Conservation (phyloP, 2,113 vertebrate genomes). For the Catharus minimus region DNA sequence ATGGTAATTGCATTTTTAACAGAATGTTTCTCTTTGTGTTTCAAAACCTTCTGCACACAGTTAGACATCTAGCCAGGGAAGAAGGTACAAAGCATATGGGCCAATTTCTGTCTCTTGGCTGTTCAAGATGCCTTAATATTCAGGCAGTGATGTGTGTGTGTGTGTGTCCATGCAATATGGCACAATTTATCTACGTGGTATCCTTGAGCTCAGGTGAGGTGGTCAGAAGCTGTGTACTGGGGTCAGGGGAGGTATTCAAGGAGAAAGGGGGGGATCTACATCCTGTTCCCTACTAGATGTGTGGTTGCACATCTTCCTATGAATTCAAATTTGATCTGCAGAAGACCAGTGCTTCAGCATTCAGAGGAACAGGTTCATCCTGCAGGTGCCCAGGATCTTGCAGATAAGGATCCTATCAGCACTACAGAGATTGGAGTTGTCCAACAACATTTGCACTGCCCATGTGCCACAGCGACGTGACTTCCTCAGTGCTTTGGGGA, state of each 20-base stretch:
- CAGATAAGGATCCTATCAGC: background rate
- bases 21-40: slow-evolving; percentile 74
- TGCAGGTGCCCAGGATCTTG: background rate
- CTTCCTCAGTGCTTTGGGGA: background rate
- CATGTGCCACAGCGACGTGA: fast-evolving
- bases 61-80: slow-evolving; percentile 72
- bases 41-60: slow-evolving; percentile 72
- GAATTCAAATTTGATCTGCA: background rate
- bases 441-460: background rate
- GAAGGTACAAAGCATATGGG: slow-evolving; percentile 73
- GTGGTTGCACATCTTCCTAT: background rate
- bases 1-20: slow-evolving; percentile 72
- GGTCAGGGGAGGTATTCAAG: background rate
- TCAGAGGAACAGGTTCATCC: background rate
- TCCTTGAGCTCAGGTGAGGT: background rate
- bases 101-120: slow-evolving; percentile 70
- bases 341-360: background rate
- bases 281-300: background rate
- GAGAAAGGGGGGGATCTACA: background rate
- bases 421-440: background rate
- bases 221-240: background rate
- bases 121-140: slow-evolving; percentile 68
- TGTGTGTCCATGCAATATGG: slow-evolving; percentile 53
- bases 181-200: background rate
- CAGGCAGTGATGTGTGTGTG: slow-evolving; percentile 15